Conservation (phyloP, 2,113 vertebrate species). For the Nothocercus nigrocapillus region DNA sequence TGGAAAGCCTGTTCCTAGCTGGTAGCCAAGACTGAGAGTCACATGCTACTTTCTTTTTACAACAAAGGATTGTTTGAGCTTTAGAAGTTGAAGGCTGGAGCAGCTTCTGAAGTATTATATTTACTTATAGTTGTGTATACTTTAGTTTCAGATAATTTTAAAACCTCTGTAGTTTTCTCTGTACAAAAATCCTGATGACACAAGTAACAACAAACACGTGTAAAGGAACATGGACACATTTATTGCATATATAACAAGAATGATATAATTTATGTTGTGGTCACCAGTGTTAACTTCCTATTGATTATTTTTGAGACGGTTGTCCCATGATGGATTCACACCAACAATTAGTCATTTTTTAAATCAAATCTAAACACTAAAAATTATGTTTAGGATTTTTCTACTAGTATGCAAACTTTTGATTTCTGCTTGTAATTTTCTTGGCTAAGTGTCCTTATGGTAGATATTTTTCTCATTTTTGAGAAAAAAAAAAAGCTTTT, state of each 20-base stretch:
- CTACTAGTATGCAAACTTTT: not conserved
- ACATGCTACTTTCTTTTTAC: not conserved
- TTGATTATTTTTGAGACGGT: not conserved
- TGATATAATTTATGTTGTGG: not conserved
- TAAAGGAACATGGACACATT: not conserved
- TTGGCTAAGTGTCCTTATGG: not conserved
- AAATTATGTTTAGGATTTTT: not conserved
- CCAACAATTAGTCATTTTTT: not conserved
- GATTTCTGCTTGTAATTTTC: not conserved
- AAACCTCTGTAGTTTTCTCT: not conserved
- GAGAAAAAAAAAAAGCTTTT: not conserved
- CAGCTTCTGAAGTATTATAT: not conserved
- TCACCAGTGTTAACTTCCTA: not conserved
- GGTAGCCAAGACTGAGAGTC: not conserved
- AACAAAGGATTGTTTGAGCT: not conserved
- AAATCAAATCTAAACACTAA: not conserved
- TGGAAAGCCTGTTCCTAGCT: not conserved
- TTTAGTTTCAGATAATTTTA: not conserved
- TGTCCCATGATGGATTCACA: not conserved
- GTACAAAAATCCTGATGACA: not conserved
- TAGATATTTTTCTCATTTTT: not conserved
- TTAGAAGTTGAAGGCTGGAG: not conserved
- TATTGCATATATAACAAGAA: not conserved
- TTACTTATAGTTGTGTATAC: not conserved
- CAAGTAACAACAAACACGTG: not conserved